phyloP scores from a whole-genome alignment of 2,888 invertebrate genomes.

The Omphaloscelis lunosa region DNA sequence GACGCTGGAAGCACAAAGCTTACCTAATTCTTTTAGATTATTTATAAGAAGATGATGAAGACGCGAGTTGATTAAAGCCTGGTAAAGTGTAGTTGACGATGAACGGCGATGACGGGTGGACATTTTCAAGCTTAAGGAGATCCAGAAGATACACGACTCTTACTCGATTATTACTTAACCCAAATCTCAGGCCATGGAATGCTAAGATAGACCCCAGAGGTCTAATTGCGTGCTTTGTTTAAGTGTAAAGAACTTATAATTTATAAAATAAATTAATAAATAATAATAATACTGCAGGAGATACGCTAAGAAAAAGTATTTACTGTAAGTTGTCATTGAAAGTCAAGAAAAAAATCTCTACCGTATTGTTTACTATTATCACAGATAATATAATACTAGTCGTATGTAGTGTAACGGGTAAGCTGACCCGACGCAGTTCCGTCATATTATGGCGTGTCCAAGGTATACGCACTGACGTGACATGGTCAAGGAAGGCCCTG shows the following conservation, averaged over 20 bases:
- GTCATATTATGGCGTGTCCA: slow-evolving; percentile 25
- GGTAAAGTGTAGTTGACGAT: too few species aligned
- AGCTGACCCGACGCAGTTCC: slow-evolving; percentile 29
- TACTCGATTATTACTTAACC: too few species aligned
- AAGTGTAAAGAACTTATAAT: too few species aligned
- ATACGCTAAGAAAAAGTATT: not conserved
- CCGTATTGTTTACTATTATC: not conserved
- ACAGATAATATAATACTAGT: too few species aligned
- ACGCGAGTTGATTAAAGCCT: not conserved
- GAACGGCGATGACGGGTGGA: too few species aligned
- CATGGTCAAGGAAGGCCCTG: slow-evolving; percentile 60
- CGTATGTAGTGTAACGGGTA: not conserved
- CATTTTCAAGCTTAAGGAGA: not conserved
- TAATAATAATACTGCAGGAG: not conserved
- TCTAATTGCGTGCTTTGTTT: too few species aligned
- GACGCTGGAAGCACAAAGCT: slow-evolving; percentile 31
- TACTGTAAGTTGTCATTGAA: not conserved
- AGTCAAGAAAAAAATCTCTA: not conserved
- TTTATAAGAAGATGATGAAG: not conserved
- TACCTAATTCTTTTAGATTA: not conserved
- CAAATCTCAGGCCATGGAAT: too few species aligned
- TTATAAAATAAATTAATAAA: too few species aligned
- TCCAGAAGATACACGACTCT: not conserved
- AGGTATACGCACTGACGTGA: slow-evolving; percentile 42
- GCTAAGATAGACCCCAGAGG: too few species aligned